Conservation (phyloP, 1,140 invertebrate genomes). For the Saccostrea glomerata region DNA sequence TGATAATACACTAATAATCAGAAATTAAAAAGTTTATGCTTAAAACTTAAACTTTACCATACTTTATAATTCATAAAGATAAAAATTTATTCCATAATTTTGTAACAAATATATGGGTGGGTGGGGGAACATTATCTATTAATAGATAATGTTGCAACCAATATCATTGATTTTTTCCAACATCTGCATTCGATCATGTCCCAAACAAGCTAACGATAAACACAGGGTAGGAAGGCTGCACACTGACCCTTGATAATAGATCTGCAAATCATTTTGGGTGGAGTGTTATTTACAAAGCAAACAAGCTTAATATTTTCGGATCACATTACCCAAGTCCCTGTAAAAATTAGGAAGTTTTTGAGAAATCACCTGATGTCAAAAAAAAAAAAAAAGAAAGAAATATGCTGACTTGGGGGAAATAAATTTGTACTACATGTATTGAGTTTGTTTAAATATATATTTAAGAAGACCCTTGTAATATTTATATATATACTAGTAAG, state of each 20-base stretch:
- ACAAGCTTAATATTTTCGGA: background rate
- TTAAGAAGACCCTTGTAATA: background rate
- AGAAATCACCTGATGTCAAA: background rate
- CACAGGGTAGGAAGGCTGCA: background rate
- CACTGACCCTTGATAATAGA: conserved; percentile 21
- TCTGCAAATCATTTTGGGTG: conserved; percentile 4
- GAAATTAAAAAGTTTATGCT: too few relatives aligned
- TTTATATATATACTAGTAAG: background rate
- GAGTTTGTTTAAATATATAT: background rate
- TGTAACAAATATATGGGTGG: too few relatives aligned
- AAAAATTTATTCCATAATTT: too few relatives aligned
- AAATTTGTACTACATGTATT: background rate
- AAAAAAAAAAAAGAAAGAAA: background rate
- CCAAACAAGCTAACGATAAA: background rate
- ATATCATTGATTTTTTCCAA: background rate
- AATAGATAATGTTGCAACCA: background rate
- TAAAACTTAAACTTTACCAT: too few relatives aligned
- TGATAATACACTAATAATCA: too few relatives aligned
- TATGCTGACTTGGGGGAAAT: background rate
- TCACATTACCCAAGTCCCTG: background rate
- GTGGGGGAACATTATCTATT: too few relatives aligned
- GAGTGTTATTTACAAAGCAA: background rate
- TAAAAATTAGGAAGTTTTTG: background rate
- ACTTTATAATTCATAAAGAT: too few relatives aligned
- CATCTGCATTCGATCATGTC: conserved; percentile 19